Percentiles rank a stretch among this genome's conserved stretches.
Conservation (phyloP, 1,140 invertebrate species). For the Drosophila orosa region DNA sequence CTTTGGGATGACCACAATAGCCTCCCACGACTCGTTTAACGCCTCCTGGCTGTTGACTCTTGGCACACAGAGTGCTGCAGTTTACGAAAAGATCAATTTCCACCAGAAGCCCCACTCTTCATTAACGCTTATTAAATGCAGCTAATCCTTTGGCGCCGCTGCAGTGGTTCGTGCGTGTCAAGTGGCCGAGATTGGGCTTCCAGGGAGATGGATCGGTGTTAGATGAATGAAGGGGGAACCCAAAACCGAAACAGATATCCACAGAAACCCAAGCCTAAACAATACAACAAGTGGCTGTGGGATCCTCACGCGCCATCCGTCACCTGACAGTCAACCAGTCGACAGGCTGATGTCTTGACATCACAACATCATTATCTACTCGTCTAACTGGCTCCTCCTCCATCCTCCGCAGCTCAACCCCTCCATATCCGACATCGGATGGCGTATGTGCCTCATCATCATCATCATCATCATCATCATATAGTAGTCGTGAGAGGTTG, state of each 20-base stretch:
- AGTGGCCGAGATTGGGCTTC: conserved; percentile 39
- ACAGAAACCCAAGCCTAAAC: conserved; percentile 29
- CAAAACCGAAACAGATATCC: conserved; percentile 19
- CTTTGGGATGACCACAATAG: conserved; percentile 9
- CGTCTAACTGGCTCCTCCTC: conserved; percentile 43
- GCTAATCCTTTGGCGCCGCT: conserved; percentile 64
- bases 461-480: conserved; percentile 8
- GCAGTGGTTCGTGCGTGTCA: conserved; percentile 46
- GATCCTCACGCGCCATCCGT: conserved; percentile 76
- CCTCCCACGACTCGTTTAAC: conserved; percentile 2
- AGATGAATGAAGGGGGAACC: conserved; percentile 56
- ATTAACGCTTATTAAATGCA: conserved; percentile 65
- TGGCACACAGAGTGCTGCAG: background rate
- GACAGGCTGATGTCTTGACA: conserved; percentile 76
- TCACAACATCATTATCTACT: conserved; percentile 77
- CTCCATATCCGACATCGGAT: background rate
- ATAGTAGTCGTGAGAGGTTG: conserved; percentile 14
- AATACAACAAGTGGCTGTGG: conserved; percentile 52
- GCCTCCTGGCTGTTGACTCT: conserved; percentile 29
- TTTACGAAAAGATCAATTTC: conserved; percentile 35
- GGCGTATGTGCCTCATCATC: conserved; percentile 66
- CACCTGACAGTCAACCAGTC: conserved; percentile 55
- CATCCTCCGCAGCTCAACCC: background rate
- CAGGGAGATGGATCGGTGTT: conserved; percentile 28
- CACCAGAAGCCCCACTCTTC: conserved; percentile 18